Evolutionary conservation across 2,888 invertebrate genomes (phyloP), one percentile per base, ranked within the genome.

Genomic region (Epinotia bilunana): DNA sequence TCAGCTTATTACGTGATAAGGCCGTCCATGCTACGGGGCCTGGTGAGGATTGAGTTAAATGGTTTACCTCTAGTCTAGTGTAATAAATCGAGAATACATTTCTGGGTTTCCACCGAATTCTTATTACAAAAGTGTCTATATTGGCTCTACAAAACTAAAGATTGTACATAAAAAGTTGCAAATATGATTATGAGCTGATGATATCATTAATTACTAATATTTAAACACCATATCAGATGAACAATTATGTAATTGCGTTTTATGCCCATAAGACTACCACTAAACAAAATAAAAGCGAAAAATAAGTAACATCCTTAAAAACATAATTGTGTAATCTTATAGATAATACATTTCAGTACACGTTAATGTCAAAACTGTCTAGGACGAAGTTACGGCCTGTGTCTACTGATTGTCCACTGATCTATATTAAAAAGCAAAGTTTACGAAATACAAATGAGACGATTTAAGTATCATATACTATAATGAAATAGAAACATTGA

Each of bases 281-380:
- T 90, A 90, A 88, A 84, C 81, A 83, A 89, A 89, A 86, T 86
- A 88, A 87, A 88, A 86, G 86, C 87, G 80, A 81, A 80, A 80
- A 77, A 61, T 70, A 77, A 78, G 63, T 80, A 82, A 80, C 79
- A 83, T 80, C 77, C 82, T 84, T 83, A 82, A 63, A 77, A 82
- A 78, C 79, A 79, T 79, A 80, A 80, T 77, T 80, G 33, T 77
- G 78, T 82, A 82, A 83, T 81, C 70, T 72, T 60, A 65, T 55
- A 71, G 55, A 62, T 72, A 75, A 55, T 60, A 43, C 57, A 74
- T 63, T 57, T 57, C 16, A 39, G 23, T 60, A 39, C 18, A 28
- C 12, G 1, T 20, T 20, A 61, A 55, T 63, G 72, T 57, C 20
- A 20, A 73, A 74, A 28, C 28, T 67, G 61, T 57, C 23, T 67